phyloP scores from a whole-genome alignment of 2,113 vertebrate genomes.

The Dipodomys stephensi region DNA sequence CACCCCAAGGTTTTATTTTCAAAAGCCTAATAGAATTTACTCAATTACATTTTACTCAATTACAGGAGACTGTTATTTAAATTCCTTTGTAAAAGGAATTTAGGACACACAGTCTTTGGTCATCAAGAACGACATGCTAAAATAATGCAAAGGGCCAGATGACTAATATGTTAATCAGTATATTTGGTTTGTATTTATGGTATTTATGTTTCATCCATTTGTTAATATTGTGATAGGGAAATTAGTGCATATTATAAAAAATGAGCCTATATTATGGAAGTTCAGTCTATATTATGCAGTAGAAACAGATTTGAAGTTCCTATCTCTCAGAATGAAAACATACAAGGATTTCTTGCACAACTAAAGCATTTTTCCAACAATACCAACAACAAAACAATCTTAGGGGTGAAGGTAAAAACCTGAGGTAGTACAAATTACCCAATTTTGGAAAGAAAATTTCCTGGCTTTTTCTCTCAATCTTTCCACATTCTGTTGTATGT shows the following conservation, averaged over 20 bases:
- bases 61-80: conserved; percentile 61
- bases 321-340: conserved; percentile 70
- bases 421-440: not conserved
- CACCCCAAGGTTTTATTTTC: conserved; percentile 63
- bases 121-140: conserved; percentile 61
- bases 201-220: conserved; percentile 61
- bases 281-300: conserved; percentile 64
- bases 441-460: not conserved
- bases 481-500: not conserved
- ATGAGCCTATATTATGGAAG: no score
- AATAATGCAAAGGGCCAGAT: conserved; percentile 66
- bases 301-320: conserved; percentile 79
- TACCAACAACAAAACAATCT: not conserved
- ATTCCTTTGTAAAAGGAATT: conserved; percentile 72
- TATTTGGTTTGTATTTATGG: conserved; percentile 86
- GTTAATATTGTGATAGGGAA: conserved; percentile 86
- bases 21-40: conserved; percentile 73
- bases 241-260: not conserved
- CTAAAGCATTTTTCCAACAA: conserved; percentile 48
- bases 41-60: conserved; percentile 51
- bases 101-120: conserved; percentile 70
- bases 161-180: conserved; percentile 80
- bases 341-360: conserved; percentile 70
- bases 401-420: conserved; percentile 46
- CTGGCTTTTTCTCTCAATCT: not conserved